phyloP scores from a whole-genome alignment of 2,797 vertebrate species.

The Oreortyx pictus region DNA sequence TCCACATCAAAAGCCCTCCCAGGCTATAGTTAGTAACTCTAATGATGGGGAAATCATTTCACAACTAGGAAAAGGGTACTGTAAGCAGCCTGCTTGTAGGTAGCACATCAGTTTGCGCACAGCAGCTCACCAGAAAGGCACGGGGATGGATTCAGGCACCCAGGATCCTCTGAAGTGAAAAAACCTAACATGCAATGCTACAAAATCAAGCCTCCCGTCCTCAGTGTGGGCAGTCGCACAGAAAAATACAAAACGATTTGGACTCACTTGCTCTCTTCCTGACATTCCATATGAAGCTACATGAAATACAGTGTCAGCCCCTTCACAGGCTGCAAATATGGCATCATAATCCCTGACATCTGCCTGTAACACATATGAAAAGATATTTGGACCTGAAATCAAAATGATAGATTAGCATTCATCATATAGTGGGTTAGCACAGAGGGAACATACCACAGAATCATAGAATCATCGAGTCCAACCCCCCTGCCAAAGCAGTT shows the following conservation, averaged over 20 bases:
- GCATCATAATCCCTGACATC: constrained; percentile 89
- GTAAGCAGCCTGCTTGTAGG: background rate
- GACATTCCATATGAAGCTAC: constrained; percentile 94
- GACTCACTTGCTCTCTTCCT: constrained; percentile 89
- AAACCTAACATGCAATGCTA: background rate
- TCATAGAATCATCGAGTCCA: too few relatives aligned
- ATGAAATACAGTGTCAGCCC: constrained; percentile 91
- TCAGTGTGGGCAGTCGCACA: constrained; percentile 79
- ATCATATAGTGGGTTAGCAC: background rate
- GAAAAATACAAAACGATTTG: background rate
- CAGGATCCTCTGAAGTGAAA: background rate
- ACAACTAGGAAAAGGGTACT: background rate
- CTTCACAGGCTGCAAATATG: constrained; percentile 85
- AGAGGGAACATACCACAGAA: background rate
- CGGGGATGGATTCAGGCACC: background rate
- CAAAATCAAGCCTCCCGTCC: background rate
- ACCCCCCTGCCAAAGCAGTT: too few relatives aligned
- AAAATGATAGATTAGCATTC: background rate
- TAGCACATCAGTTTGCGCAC: background rate
- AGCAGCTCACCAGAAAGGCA: background rate
- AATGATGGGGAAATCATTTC: background rate
- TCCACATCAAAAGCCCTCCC: background rate
- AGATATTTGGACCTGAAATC: background rate
- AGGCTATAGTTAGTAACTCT: background rate
- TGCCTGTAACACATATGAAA: constrained; percentile 78